phyloP scores from a whole-genome alignment of 1,140 invertebrate genomes.

The Tachypleus tridentatus region DNA sequence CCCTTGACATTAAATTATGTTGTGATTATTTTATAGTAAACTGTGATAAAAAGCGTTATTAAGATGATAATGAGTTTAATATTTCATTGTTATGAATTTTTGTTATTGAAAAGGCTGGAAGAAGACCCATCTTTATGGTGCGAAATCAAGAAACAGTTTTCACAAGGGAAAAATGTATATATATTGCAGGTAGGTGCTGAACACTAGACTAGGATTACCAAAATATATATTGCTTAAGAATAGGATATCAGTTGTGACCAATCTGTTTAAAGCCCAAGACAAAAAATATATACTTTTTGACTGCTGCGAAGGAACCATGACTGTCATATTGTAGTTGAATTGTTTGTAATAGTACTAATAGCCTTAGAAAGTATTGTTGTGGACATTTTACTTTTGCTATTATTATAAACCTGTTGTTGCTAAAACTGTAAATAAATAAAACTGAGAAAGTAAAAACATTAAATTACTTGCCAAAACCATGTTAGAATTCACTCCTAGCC shows the following conservation, averaged over 20 bases:
- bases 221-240: not conserved
- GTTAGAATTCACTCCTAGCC: too few species aligned
- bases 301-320: not conserved
- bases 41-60: too few species aligned
- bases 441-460: too few species aligned
- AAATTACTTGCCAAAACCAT: too few species aligned
- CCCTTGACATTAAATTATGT: too few species aligned
- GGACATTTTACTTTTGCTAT: too few species aligned
- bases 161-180: conserved; percentile 15
- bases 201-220: not conserved
- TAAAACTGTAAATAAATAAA: too few species aligned
- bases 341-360: not conserved
- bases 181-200: conserved; percentile 10
- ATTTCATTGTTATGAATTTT: conserved; percentile 23
- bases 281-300: not conserved
- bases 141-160: conserved; percentile 14
- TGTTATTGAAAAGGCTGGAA: conserved; percentile 18
- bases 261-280: not conserved
- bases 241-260: not conserved
- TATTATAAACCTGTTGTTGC: too few species aligned
- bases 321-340: conserved; percentile 1
- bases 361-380: too few species aligned
- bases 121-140: conserved; percentile 18
- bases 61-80: conserved; percentile 11
- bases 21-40: too few species aligned